Evolutionary conservation across 92 coral and sea anemone genomes (phyloP), one percentile per base, ranked within the genome.

Genomic region (Phenganax stokvisi): DNA sequence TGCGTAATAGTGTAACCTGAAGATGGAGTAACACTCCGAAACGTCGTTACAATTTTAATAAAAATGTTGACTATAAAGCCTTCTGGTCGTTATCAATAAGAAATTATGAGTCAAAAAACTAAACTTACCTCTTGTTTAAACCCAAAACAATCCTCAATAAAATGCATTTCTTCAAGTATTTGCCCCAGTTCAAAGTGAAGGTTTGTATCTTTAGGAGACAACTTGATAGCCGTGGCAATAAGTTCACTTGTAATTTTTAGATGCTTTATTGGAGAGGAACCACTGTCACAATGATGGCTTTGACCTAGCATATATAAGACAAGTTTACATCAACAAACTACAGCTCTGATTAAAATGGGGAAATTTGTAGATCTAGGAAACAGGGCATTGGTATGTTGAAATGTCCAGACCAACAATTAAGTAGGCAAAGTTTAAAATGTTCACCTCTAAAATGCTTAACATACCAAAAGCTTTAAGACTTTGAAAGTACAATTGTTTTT

Each of bases 171-270:
- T 85, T 94, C 98, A 16, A 92, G 82, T 44, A 94, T 86, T 77
- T 94, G 98, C 25, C 89, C 98, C 67, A 94, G 90, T 16, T 72
- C 74, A 72, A 91, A 94, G 80, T 94, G 98, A 57, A 93, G 86
- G 27, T 85, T 90, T 29, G 88, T 97, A 82, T 88, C 87, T 79
- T 92, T 94, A 8, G 98, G 97, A 25, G 96, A 81, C 25, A 94
- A 75, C 81, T 84, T 94, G 64, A 91, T 89, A 29, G 98, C 97
- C 57, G 98, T 91, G 11, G 98, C 94, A 88, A 83, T 87, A 89
- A 89, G 82, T 80, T 94, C 98, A 0, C 94, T 89, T 31, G 98
- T 96, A 83, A 74, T 83, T 64, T 92, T 91, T 13, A 94, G 94
- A 68, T 78, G 79, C 71, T 83, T 85, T 53, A 89, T 80, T 30